A percentile compares a stretch with the other conserved stretches of the same genome.
Conservation (phyloP, 2,888 invertebrate species). For the Acanthosepion pharaonis region DNA sequence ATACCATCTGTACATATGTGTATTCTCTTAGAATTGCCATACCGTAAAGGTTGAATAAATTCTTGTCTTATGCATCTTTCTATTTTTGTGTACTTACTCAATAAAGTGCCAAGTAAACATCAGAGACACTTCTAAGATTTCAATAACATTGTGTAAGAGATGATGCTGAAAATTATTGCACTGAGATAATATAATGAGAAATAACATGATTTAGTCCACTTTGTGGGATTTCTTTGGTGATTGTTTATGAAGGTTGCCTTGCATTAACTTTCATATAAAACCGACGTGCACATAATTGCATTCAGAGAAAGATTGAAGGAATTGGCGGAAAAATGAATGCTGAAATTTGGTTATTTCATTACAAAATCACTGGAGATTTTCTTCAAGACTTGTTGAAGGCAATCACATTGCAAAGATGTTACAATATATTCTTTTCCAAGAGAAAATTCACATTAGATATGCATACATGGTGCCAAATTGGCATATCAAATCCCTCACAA, state of each 20-base stretch:
- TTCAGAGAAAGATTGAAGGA: not conserved
- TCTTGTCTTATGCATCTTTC: too few species aligned
- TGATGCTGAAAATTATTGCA: too few species aligned
- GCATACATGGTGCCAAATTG: not conserved
- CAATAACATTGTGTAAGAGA: too few species aligned
- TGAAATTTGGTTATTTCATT: conserved; percentile 20
- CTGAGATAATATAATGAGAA: too few species aligned
- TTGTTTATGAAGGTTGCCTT: not conserved
- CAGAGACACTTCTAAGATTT: too few species aligned
- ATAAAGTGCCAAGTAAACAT: too few species aligned
- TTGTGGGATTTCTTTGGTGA: too few species aligned
- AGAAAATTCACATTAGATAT: not conserved
- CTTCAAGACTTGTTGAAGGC: not conserved
- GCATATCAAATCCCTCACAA: not conserved
- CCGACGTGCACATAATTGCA: not conserved
- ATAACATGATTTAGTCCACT: too few species aligned
- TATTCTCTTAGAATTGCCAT: too few species aligned
- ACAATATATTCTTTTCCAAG: not conserved
- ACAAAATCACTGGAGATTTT: not conserved
- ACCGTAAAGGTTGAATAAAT: too few species aligned
- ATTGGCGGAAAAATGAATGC: not conserved
- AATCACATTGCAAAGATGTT: not conserved
- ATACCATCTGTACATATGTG: too few species aligned
- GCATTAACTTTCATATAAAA: not conserved
- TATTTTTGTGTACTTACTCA: too few species aligned